These are phyloP conservation scores for Tenthredo livida DNA, from an alignment of 2,888 invertebrate species.

Conservation along the genomic window DNA sequence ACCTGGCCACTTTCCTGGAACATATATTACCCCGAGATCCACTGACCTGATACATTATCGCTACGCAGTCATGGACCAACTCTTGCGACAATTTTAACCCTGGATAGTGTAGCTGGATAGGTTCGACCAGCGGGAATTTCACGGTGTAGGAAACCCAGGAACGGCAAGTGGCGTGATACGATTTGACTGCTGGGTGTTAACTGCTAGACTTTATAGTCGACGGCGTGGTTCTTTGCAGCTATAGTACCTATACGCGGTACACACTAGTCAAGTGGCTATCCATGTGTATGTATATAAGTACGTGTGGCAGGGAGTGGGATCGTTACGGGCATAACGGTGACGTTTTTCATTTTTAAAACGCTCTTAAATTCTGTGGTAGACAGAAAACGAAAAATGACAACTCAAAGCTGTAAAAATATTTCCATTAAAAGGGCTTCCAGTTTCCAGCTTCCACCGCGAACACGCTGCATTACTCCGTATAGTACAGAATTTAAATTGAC, in stretches of 20 bases:
- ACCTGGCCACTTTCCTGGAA: not conserved
- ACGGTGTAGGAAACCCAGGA: conserved; percentile 53
- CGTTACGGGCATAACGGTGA: conserved; percentile 27
- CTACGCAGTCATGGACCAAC: conserved; percentile 55
- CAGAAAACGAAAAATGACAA: conserved; percentile 59
- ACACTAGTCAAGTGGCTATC: not conserved
- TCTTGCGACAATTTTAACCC: conserved; percentile 42
- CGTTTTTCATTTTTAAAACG: conserved; percentile 62
- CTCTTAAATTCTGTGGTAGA: conserved; percentile 60
- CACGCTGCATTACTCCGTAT: not conserved
- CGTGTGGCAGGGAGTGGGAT: conserved; percentile 53
- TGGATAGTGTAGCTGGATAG: conserved; percentile 16
- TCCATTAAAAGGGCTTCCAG: conserved; percentile 33
- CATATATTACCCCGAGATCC: not conserved
- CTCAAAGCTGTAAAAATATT: conserved; percentile 37
- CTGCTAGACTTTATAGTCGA: conserved; percentile 59
- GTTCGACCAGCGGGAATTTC: conserved; percentile 41
- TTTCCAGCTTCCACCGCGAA: conserved; percentile 7
- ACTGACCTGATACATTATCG: conserved; percentile 56
- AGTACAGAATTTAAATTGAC: not conserved
- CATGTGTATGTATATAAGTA: not conserved
- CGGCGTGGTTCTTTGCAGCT: conserved; percentile 57
- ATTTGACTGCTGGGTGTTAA: conserved; percentile 63
- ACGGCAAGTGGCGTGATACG: conserved; percentile 60
- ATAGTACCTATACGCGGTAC: not conserved